These are phyloP conservation scores for Okamejei kenojei DNA, from an alignment of 2,797 vertebrate species.

Conservation along the genomic window DNA sequence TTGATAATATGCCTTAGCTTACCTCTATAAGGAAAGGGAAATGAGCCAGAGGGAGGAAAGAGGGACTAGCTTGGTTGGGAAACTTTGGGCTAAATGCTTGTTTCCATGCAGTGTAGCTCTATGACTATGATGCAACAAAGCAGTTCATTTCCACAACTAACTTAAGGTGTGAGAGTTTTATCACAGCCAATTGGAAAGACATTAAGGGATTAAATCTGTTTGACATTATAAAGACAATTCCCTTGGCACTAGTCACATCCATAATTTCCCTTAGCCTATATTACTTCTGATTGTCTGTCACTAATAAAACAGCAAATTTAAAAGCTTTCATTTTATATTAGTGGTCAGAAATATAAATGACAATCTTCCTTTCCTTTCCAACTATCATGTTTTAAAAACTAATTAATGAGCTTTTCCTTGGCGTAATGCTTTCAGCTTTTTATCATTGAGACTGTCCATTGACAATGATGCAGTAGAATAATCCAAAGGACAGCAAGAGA, in stretches of 20 bases:
- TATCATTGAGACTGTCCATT: background rate
- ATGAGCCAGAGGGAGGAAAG: too few relatives aligned
- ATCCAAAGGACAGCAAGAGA: background rate
- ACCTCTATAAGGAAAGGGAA: background rate
- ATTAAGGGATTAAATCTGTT: background rate
- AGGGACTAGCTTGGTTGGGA: too few relatives aligned
- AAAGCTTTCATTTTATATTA: background rate
- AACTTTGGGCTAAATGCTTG: too few relatives aligned
- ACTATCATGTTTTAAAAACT: background rate
- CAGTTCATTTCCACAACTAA: background rate
- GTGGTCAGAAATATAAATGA: background rate
- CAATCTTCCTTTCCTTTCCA: background rate
- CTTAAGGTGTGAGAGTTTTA: background rate
- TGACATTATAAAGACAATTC: background rate
- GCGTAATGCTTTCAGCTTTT: background rate
- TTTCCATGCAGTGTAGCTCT: too few relatives aligned
- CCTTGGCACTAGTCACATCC: background rate
- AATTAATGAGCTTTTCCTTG: conserved; percentile 12
- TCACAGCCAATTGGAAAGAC: background rate
- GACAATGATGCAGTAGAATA: conserved; percentile 14
- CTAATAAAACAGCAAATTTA: background rate
- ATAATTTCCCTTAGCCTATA: background rate
- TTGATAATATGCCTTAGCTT: background rate
- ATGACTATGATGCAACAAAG: background rate
- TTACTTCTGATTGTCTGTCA: background rate